Base-by-base conservation (phyloP, 2,113 vertebrate genomes). In the Delphinus delphis region DNA sequence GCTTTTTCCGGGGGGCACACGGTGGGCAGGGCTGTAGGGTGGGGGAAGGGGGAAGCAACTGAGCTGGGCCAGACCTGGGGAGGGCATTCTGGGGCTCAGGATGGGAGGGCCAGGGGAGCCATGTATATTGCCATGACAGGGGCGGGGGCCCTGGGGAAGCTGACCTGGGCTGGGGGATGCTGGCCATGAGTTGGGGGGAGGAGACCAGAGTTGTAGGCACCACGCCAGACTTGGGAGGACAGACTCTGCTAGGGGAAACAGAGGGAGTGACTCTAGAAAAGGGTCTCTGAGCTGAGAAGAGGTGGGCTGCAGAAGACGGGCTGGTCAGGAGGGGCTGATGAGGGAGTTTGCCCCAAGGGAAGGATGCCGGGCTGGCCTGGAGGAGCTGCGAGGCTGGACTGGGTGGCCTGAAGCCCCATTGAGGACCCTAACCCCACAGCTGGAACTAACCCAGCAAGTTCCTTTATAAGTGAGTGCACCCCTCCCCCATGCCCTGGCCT, bases 1-100 rank as follows among this genome's bases (percentile, higher is more conserved):
- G 53, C 88, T 80, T 80, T 91, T 88, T 97, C 95, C 80, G 80
- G 81, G 97, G 82, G 94, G 93, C 44, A 63, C 88, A 70, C 41
- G 76, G 87, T 89, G 33, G 93, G 81, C 70, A 90, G 68, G 31
- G 20, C 28, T 47, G 11, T 11, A 17, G 28, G 25, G n/a, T 25
- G 33, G 44, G n/a, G 47, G 36, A 38, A 38, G 11, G 6, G 38
- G 21, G 67, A 21, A 83, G 44, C 33, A 38, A 25, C n/a, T 71
- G 44, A 92, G 62, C 28, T 31, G 60, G 41, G 74, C 47, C n/a
- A 95, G 87, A 60, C 55, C 76, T 67, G 1, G 20, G 55, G 77
- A 60, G 67, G 68, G 58, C 23, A 79, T 44, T 74, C 88, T 73
- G 6, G 77, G 73, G 33, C 28, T 60, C 70, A n/a, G 60, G 53